A percentile compares a stretch with the other conserved stretches of the same genome.
phyloP scores from a whole-genome alignment of 2,797 vertebrate genomes.

The Lindbergichthys nudifrons region DNA sequence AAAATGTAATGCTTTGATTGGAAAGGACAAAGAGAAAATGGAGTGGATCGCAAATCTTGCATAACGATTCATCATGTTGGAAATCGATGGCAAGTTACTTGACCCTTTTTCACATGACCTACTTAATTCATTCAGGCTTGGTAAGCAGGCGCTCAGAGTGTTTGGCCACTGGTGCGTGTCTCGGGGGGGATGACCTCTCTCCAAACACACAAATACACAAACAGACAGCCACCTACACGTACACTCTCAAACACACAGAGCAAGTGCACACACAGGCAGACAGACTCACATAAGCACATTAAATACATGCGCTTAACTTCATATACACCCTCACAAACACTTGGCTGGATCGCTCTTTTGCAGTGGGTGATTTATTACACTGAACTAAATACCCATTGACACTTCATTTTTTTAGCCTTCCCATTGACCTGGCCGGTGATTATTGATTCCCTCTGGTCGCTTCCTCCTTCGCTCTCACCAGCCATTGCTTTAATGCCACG shows the following conservation, averaged over 20 bases:
- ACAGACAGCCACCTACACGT: conserved; percentile 11
- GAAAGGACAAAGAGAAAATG: conserved; percentile 50
- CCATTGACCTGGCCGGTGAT: conserved; percentile 80
- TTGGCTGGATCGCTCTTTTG: conserved; percentile 50
- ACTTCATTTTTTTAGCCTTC: conserved; percentile 79
- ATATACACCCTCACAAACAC: conserved; percentile 51
- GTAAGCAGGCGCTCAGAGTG: conserved; percentile 51
- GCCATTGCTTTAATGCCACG: conserved; percentile 69
- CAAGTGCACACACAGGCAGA: conserved; percentile 17
- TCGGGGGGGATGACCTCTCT: conserved; percentile 35
- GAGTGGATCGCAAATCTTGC: conserved; percentile 39
- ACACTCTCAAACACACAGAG: conserved; percentile 23
- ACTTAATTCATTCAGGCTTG: conserved; percentile 70
- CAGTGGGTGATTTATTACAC: conserved; percentile 79
- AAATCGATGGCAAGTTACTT: conserved; percentile 74
- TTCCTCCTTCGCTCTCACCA: conserved; percentile 54
- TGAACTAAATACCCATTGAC: conserved; percentile 82
- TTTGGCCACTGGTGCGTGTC: conserved; percentile 53
- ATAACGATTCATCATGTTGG: conserved; percentile 59
- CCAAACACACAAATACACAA: conserved; percentile 28
- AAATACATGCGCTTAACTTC: conserved; percentile 34
- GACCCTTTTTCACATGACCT: conserved; percentile 71
- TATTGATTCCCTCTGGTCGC: conserved; percentile 76
- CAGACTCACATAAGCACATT: conserved; percentile 27
- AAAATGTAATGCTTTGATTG: conserved; percentile 47